Base-by-base conservation (phyloP, 2,888 invertebrate species). In the Rhodophaea formosa region DNA sequence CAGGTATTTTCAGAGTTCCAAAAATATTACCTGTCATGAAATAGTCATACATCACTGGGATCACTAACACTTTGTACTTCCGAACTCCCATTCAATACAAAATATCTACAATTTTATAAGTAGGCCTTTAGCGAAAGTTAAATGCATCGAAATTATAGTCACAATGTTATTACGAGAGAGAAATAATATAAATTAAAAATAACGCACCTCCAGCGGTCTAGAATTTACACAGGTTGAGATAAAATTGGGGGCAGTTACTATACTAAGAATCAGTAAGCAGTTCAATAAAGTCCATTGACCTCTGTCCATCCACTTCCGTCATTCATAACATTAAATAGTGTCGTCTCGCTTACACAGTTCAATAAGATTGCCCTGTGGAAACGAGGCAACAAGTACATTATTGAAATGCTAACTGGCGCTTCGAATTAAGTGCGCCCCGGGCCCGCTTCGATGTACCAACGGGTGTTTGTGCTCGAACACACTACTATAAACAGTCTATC, bases 121-220 rank as follows among this genome's bases (percentile, higher is more conserved):
- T 84, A 88, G 87, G 86, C 86, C 84, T 71, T 84, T 74, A 82
- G 79, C 74, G 66, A 77, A 80, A 39, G 82, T 86, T 88, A 88
- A 88, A 88, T 88, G 88, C 87, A 79, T 67, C 62, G 62, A 66
- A 68, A 67, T 70, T 59, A 66, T 65, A 67, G 66, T 69, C 62
- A 74, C 65, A 62, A 70, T 63, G 66, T 69, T 67, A 68, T 62
- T 62, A 65, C 57, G 54, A 61, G 64, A 62, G 59, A 68, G 44
- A 61, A 62, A 61, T 54, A 62, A 59, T 59, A 61, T 64, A 66
- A 66, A 66, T 62, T 62, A 65, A 65, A 61, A 57, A 57, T 58
- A 63, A 61, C 68, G 66, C 69, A 68, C 65, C 67, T 61, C 49
- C 29, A 59, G 62, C 63, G 58, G 63, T 67, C 53, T 65, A 64